phyloP scores from a whole-genome alignment of 92 coral and sea anemone species.

The Montipora capitata region DNA sequence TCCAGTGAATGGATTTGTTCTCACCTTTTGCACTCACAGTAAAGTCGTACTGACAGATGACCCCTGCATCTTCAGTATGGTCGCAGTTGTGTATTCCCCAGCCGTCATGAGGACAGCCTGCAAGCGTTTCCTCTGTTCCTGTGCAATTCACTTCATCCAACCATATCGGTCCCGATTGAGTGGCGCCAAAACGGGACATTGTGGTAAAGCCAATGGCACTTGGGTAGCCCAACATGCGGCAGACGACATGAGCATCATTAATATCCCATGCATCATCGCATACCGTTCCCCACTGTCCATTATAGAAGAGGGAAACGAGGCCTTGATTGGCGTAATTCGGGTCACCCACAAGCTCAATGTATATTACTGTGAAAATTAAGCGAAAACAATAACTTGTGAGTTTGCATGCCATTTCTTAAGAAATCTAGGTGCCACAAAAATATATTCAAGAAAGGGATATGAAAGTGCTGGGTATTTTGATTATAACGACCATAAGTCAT shows the following conservation, averaged over 20 bases:
- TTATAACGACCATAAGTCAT: too few relatives aligned
- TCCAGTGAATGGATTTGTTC: background rate
- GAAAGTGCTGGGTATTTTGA: too few relatives aligned
- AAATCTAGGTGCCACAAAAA: too few relatives aligned
- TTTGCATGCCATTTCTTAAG: too few relatives aligned
- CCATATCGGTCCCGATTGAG: conserved; percentile 53
- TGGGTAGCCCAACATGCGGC: conserved; percentile 74
- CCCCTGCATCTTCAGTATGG: conserved; percentile 84
- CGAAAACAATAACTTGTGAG: too few relatives aligned
- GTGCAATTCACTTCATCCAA: conserved; percentile 79
- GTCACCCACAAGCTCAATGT: conserved; percentile 38
- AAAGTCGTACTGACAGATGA: conserved; percentile 55
- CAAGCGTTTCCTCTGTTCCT: conserved; percentile 71
- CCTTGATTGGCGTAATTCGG: conserved; percentile 37
- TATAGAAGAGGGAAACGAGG: conserved; percentile 61
- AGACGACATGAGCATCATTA: conserved; percentile 72
- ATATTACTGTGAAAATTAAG: background rate
- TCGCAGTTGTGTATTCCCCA: conserved; percentile 63
- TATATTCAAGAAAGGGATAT: too few relatives aligned
- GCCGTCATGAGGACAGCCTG: conserved; percentile 61
- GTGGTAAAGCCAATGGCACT: conserved; percentile 22
- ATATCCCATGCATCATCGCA: conserved; percentile 74
- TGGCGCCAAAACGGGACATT: conserved; percentile 27
- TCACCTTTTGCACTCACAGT: conserved; percentile 48
- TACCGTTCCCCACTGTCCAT: conserved; percentile 65